Percentiles rank a stretch among this genome's conserved stretches.
These are phyloP conservation scores for Oligia strigilis DNA, from an alignment of 2,888 invertebrate genomes.

Conservation along the genomic window DNA sequence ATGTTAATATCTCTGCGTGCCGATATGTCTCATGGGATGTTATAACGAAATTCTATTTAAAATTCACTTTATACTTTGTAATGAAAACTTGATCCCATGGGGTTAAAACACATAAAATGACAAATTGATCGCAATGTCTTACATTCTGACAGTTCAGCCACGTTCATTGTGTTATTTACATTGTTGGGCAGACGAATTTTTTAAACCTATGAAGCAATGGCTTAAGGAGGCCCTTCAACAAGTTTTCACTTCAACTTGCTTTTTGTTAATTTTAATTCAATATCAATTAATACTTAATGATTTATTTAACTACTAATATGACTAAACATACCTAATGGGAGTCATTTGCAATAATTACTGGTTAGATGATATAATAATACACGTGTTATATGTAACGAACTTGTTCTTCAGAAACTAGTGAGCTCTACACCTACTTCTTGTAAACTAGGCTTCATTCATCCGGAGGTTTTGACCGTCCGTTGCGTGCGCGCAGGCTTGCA, in stretches of 20 bases:
- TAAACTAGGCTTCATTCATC: slow-evolving; percentile 63
- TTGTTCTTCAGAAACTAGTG: slow-evolving; percentile 28
- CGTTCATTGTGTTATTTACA: neutral
- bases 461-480: slow-evolving; percentile 43
- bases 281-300: neutral
- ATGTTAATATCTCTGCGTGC: neutral
- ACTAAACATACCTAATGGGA: neutral
- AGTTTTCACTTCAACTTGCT: neutral
- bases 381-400: slow-evolving; percentile 6
- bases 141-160: neutral
- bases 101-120: neutral
- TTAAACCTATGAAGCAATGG: neutral
- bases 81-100: neutral
- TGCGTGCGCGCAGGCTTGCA: slow-evolving; percentile 63
- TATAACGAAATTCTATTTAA: neutral
- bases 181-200: neutral
- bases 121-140: neutral
- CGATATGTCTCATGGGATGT: neutral
- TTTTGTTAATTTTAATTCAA: neutral
- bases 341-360: slow-evolving; percentile 1
- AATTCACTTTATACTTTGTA: neutral
- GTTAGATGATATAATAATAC: slow-evolving; percentile 24
- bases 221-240: neutral
- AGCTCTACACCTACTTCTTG: slow-evolving; percentile 37
- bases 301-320: neutral